A percentile compares a stretch with the other conserved stretches of the same genome.
Conservation (phyloP, 2,113 vertebrate genomes). For the Paedocypris sp. region DNA sequence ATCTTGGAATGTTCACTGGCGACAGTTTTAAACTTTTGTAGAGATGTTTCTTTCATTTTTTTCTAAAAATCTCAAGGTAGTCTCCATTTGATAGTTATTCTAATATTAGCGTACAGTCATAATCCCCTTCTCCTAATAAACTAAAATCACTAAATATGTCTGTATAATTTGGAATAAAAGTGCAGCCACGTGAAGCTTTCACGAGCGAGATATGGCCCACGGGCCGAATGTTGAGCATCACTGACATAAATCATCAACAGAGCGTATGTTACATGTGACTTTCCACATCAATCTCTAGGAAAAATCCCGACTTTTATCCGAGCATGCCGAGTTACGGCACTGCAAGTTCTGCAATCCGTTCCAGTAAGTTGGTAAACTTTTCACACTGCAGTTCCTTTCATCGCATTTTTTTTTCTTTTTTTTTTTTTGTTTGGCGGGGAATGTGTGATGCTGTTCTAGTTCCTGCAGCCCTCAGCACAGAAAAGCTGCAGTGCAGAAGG, state of each 20-base stretch:
- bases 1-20: no score
- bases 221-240: no score
- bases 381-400: slow-evolving; percentile 2
- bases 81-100: no score
- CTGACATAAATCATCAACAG: neutral
- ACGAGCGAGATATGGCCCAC: no score
- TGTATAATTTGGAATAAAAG: no score
- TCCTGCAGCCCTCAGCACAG: slow-evolving; percentile 5
- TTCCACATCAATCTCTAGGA: neutral
- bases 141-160: no score
- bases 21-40: no score
- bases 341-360: neutral
- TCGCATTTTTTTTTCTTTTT: neutral
- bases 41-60: no score
- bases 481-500: neutral
- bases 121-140: no score
- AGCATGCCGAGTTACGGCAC: neutral
- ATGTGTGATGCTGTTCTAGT: slow-evolving; percentile 9
- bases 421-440: slow-evolving; percentile 7
- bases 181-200: no score
- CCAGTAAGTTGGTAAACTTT: neutral
- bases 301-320: neutral
- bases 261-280: neutral
- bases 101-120: no score
- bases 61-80: no score